Evolutionary conservation across 2,888 invertebrate species (phyloP), one percentile per base, ranked within the genome.

Genomic region (Nemotelus nigrinus): DNA sequence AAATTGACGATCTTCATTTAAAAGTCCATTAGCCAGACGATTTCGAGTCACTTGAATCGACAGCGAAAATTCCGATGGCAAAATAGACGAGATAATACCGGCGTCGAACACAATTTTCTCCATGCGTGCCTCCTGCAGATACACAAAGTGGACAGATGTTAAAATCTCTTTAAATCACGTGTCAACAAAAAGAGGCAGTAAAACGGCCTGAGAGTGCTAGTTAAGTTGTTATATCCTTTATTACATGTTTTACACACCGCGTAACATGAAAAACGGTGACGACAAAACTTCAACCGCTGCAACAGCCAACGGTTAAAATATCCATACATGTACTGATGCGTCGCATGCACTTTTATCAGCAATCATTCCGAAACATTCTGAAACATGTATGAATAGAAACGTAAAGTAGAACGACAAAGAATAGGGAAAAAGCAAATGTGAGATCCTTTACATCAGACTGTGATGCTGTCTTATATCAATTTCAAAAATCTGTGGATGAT

Each of bases 141-240:
- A 7, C n/a, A 44, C 70, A 74, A 74, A 74, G 74, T 74, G 74
- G 74, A 74, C 74, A 74, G 74, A 74, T 74, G 74, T 74, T 74
- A 48, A 45, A 74, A 74, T 74, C 47, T 47, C 70, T n/a, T 60
- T 47, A 58, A 74, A 74, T 60, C 74, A 74, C 74, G 74, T 74
- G 74, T 74, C 63, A 63, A 74, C 74, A 74, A 60, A 63, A 74
- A 74, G 63, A 74, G 74, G 39, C 60, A 74, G 50, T 60, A 74
- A 47, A 72, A 71, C 74, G 48, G 25, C 43, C 7, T 3, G 43
- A 74, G 74, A 74, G 74, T 60, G 74, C 74, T 74, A 74, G 74
- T 74, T 74, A 74, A 74, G 74, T 74, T 74, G 74, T 74, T 60
- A 74, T 63, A 74, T 74, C 74, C 74, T 74, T 74, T 74, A 74